Conservation (phyloP, 2,888 invertebrate species). For the Argyra leucocephala region DNA sequence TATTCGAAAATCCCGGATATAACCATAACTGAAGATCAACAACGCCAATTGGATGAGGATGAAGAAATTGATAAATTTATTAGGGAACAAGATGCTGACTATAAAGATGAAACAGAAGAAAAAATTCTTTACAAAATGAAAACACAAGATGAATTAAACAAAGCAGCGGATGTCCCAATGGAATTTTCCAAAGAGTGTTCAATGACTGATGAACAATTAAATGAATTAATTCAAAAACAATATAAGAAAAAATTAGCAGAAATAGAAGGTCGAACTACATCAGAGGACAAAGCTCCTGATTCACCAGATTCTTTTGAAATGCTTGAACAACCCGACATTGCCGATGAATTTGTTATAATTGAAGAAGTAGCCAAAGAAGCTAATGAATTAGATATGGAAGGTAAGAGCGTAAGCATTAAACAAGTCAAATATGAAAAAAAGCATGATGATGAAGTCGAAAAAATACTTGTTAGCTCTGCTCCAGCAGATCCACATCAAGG, state of each 20-base stretch:
- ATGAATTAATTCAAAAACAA: conserved; percentile 41
- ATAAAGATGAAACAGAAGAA: conserved; percentile 39
- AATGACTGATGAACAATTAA: conserved; percentile 40
- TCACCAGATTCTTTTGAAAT: conserved; percentile 83
- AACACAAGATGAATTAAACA: conserved; percentile 39
- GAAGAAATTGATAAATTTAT: conserved; percentile 36
- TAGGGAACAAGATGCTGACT: conserved; percentile 29
- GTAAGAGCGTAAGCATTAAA: conserved; percentile 65
- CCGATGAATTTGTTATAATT: conserved; percentile 79
- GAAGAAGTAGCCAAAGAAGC: conserved; percentile 83
- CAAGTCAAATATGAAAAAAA: conserved; percentile 49
- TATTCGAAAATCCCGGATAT: conserved; percentile 42
- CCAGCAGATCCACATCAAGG: conserved; percentile 54
- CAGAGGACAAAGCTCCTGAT: conserved; percentile 51
- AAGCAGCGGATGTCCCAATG: conserved; percentile 34
- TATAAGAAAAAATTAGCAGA: conserved; percentile 52
- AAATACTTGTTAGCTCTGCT: conserved; percentile 58
- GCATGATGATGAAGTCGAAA: conserved; percentile 62
- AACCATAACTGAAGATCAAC: conserved; percentile 41
- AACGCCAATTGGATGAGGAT: conserved; percentile 29
- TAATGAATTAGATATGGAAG: conserved; percentile 70
- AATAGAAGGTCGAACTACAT: conserved; percentile 50
- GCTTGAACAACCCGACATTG: conserved; percentile 75
- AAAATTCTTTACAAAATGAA: conserved; percentile 37
- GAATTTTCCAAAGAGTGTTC: conserved; percentile 30